Evolutionary conservation across 2,888 invertebrate genomes (phyloP), one percentile per base, ranked within the genome.

Genomic region (Heteropelma amictum): DNA sequence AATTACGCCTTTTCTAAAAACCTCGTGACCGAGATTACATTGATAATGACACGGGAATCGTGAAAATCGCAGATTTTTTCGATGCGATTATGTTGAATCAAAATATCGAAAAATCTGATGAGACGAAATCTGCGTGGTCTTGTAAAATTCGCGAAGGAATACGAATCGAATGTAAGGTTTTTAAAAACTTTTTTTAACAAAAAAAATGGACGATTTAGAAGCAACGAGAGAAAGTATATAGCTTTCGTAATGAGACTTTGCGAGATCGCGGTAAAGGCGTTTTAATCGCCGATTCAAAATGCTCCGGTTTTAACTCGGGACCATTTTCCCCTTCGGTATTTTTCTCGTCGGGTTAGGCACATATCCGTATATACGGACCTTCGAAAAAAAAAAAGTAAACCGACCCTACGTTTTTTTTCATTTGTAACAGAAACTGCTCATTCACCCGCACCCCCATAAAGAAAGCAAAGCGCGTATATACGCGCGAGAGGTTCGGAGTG

Each of bases 361-460:
- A 58, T 14, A 40, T 12, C 23, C 10, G 40, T 64, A 40, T 64
- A 38, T 56, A 23, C 19, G 17, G n/a, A n/a, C n/a, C n/a, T n/a
- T n/a, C n/a, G n/a, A n/a, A n/a, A n/a, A n/a, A n/a, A 56, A 58
- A 53, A 74, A 14, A 28, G 56, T 73, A 60, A 26, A 56, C 14
- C 49, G 19, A 65, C 45, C 10, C 56, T 47, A n/a, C n/a, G n/a
- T n/a, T 64, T 72, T 70, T 72, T 65, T 72, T 74, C 69, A 78
- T 79, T 79, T 78, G 76, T 77, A 78, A 78, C 65, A 72, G 21
- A 28, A 26, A 53, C 33, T n/a, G 30, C 49, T 40, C 30, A 21
- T 33, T n/a, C n/a, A n/a, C n/a, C 30, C 17, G 45, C 33, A 35
- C 19, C 17, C 54, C 45, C 51, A 64, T 64, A 61, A 42, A 23